phyloP scores from a whole-genome alignment of 2,113 vertebrate genomes.

The Eretmochelys imbricata region DNA sequence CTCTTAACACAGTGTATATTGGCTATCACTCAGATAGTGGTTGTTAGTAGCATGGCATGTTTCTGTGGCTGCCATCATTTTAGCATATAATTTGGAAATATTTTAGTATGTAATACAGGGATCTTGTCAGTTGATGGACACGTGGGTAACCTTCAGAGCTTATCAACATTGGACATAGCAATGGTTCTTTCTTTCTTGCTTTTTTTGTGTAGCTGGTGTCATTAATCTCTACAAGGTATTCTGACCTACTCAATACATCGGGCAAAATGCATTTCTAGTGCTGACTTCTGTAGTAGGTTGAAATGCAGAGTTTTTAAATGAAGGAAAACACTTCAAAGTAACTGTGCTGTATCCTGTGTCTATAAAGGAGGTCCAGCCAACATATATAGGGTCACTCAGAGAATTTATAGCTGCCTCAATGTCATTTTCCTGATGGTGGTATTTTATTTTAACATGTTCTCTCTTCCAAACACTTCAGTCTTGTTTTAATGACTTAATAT shows the following conservation, averaged over 20 bases:
- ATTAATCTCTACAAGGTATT: background rate
- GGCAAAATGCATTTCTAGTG: rapidly evolving
- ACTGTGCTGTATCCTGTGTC: background rate
- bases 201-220: background rate
- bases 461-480: rapidly evolving
- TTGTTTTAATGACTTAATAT: background rate
- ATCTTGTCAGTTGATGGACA: rapidly evolving
- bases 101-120: no score
- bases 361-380: background rate
- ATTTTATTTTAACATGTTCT: background rate
- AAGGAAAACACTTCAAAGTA: background rate
- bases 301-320: background rate
- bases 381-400: rapidly evolving
- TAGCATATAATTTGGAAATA: rapidly evolving
- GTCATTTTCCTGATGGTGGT: background rate
- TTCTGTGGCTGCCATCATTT: rapidly evolving
- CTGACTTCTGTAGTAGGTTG: background rate
- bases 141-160: background rate
- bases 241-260: background rate
- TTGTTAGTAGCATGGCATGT: background rate
- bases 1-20: background rate
- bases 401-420: background rate
- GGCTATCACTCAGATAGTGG: background rate
- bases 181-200: background rate
- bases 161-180: background rate